Evolutionary conservation across 2,797 vertebrate genomes (phyloP).

Genomic region (Schizopygopsis pylzovi): DNA sequence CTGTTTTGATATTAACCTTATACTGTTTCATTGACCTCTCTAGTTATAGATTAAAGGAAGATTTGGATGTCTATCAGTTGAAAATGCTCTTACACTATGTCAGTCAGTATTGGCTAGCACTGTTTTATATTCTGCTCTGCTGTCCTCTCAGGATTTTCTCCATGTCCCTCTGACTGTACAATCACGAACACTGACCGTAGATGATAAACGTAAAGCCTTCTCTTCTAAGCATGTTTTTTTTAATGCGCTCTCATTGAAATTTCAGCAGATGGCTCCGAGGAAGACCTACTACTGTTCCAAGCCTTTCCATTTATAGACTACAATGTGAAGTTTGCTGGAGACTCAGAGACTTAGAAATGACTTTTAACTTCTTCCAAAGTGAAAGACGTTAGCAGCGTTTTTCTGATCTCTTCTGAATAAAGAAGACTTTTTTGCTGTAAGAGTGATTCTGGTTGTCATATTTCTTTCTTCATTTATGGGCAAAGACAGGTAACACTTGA

Average conservation of each 20-base stretch:
- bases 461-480: neutral
- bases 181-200: conserved; percentile 14
- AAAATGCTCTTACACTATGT: neutral
- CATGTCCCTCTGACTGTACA: neutral
- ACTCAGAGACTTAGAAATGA: conserved; percentile 20
- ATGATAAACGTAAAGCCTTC: neutral
- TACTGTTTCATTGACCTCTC: neutral
- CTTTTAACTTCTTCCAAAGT: conserved; percentile 16
- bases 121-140: neutral
- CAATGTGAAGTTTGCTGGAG: neutral
- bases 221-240: conserved; percentile 24
- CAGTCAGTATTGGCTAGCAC: neutral
- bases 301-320: conserved; percentile 40
- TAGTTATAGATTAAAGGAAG: neutral
- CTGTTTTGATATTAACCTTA: neutral
- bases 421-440: neutral
- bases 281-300: conserved; percentile 17
- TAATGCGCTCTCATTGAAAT: conserved; percentile 32
- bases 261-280: conserved; percentile 15
- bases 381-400: neutral
- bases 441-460: neutral
- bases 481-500: neutral
- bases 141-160: neutral
- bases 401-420: neutral
- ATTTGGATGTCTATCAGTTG: neutral